A percentile compares a stretch with the other conserved stretches of the same genome.
Evolutionary conservation across 2,888 invertebrate species (phyloP).

Genomic region (Meganola albula): DNA sequence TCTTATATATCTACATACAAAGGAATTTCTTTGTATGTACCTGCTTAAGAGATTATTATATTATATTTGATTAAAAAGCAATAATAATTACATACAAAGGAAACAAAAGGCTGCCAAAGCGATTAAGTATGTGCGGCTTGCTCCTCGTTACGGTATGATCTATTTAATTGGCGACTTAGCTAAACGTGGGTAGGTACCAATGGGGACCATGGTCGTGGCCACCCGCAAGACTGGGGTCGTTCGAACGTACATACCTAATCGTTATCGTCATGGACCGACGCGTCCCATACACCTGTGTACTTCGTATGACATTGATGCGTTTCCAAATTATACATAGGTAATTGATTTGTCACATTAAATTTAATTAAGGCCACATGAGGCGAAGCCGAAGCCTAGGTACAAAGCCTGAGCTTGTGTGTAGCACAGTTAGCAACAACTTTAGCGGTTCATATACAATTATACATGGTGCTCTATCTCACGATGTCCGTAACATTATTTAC

Average conservation of each 20-base stretch:
- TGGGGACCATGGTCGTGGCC: constrained; percentile 24
- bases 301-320: constrained; percentile 48
- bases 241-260: too few relatives aligned
- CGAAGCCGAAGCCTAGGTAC: constrained; percentile 6
- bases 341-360: constrained; percentile 48
- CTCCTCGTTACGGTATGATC: constrained; percentile 55
- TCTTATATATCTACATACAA: not conserved
- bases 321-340: constrained; percentile 42
- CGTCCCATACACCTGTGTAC: constrained; percentile 32
- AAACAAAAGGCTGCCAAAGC: not conserved
- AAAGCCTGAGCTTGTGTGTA: too few relatives aligned
- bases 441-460: too few relatives aligned
- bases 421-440: too few relatives aligned
- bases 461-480: too few relatives aligned
- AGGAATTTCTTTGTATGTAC: too few relatives aligned
- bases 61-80: too few relatives aligned
- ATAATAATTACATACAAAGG: constrained; percentile 1
- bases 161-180: constrained; percentile 48
- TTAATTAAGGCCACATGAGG: constrained; percentile 31
- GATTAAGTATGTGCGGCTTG: constrained; percentile 6
- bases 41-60: too few relatives aligned
- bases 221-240: constrained; percentile 35
- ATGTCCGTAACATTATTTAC: too few relatives aligned
- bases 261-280: constrained; percentile 32
- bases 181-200: too few relatives aligned